Base-by-base conservation (phyloP, 2,113 vertebrate genomes). In the Podarcis raffonei region DNA sequence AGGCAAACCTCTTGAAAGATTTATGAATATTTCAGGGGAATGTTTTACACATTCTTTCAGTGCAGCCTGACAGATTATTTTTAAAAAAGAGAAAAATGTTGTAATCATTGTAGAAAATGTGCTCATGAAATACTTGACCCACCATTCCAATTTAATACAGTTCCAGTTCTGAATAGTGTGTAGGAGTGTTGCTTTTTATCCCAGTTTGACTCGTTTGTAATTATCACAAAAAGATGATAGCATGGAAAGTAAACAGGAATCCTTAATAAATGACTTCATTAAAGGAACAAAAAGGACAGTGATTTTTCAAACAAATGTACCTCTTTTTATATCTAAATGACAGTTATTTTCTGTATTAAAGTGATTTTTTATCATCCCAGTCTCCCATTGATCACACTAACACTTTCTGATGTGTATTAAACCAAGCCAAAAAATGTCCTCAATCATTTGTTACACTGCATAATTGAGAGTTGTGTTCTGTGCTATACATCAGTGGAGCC, bases 71-170 rank as follows among this genome's bases (percentile, higher is more conserved):
- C 83, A 77, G 76, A 91, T 68, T 57, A 83, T 92, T 93, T 83
- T 93, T 83, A 81, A 87, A 81, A 87, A 91, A 90, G 89, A 57
- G 59, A 87, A 68, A 77, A 93, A 69, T 66, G 27, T 89, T 87
- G 57, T 71, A 91, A 90, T 93, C 78, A 42, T 85, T 68, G 16
- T 90, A 37, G 90, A 89, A 93, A 93, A 87, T 81, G 0, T 77
- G 0, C 74, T 93, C 39, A n/a, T 65, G 90, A 94, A 94, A 88
- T 93, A 72, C 71, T 85, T 89, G 87, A 93, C 83, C 89, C 93
- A 94, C 78, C 32, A 32, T 93, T 94, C 89, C 78, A 77, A 65
- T 89, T 92, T 87, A 92, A 91, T 71, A 76, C 62, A 88, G 6
- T 94, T 84, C 48, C 92, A 94, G 81, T 27, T 89, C 5, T 88